Evolutionary conservation across 2,113 vertebrate genomes (phyloP).

Genomic region (Lanius collurio): DNA sequence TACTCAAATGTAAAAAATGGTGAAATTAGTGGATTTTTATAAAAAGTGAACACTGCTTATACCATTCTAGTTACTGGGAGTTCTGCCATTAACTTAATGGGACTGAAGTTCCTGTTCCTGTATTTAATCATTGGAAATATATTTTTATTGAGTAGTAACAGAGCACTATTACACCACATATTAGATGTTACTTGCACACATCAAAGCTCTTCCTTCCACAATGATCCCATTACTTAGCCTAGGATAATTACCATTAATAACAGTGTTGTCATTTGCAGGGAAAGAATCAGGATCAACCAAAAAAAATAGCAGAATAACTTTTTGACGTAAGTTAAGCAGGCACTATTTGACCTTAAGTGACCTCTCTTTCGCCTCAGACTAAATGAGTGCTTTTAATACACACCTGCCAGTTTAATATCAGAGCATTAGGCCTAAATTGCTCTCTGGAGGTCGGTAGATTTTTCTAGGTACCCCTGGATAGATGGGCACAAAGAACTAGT

Average conservation of each 20-base stretch:
- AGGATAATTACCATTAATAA: conserved; percentile 48
- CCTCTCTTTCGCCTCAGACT: neutral
- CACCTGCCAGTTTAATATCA: neutral
- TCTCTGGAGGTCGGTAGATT: neutral
- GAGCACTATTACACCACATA: neutral
- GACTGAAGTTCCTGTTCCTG: neutral
- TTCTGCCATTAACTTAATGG: conserved; percentile 4
- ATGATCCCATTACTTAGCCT: neutral
- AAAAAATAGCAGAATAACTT: neutral
- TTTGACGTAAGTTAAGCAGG: neutral
- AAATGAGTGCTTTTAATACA: neutral
- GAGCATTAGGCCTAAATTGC: neutral
- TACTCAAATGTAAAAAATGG: neutral
- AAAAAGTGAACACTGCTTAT: neutral
- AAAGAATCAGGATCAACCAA: neutral
- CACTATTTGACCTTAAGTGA: neutral
- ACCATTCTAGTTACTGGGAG: neutral
- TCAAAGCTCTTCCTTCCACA: conserved; percentile 32
- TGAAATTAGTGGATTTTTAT: neutral
- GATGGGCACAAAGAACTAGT: neutral
- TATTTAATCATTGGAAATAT: conserved; percentile 38
- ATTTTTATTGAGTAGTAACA: conserved; percentile 22
- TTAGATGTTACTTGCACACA: conserved; percentile 9
- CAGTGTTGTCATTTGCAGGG: neutral
- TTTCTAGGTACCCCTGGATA: neutral